A percentile compares a stretch with the other conserved stretches of the same genome.
These are phyloP conservation scores for Mastomys coucha DNA, from an alignment of 2,113 vertebrate genomes.

Conservation along the genomic window DNA sequence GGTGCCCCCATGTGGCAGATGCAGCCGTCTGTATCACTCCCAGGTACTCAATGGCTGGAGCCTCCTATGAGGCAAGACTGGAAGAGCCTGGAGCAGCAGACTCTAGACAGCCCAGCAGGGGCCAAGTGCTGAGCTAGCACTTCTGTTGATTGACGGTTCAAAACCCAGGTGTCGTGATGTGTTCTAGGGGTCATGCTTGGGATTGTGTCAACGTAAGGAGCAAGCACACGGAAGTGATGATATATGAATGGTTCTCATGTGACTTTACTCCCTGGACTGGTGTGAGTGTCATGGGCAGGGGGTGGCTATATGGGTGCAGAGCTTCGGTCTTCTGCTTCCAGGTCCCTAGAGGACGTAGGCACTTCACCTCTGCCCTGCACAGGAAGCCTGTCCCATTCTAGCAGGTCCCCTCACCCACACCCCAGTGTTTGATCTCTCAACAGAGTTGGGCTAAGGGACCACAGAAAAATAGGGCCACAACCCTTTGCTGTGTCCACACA, in stretches of 20 bases:
- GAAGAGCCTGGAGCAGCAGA: neutral
- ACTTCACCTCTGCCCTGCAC: neutral
- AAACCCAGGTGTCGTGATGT: neutral
- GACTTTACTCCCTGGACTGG: neutral
- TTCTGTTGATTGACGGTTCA: neutral
- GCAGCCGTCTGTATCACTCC: neutral
- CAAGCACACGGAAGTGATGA: neutral
- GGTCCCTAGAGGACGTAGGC: neutral
- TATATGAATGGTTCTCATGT: fast-evolving
- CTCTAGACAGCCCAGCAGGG: neutral
- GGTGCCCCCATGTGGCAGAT: neutral
- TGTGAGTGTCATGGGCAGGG: fast-evolving
- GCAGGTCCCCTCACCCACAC: no score
- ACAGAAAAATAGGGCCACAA: neutral
- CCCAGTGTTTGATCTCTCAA: no score
- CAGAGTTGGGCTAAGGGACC: neutral
- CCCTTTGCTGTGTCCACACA: neutral
- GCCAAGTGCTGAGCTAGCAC: no score
- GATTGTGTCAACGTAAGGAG: no score
- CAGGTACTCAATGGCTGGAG: neutral
- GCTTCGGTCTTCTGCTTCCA: neutral
- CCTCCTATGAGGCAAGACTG: neutral
- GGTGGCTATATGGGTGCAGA: neutral
- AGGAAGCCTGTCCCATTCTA: neutral
- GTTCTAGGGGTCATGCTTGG: neutral